Evolutionary conservation across 2,888 invertebrate genomes (phyloP).

Genomic region (Lordiphosa fenestrarum): DNA sequence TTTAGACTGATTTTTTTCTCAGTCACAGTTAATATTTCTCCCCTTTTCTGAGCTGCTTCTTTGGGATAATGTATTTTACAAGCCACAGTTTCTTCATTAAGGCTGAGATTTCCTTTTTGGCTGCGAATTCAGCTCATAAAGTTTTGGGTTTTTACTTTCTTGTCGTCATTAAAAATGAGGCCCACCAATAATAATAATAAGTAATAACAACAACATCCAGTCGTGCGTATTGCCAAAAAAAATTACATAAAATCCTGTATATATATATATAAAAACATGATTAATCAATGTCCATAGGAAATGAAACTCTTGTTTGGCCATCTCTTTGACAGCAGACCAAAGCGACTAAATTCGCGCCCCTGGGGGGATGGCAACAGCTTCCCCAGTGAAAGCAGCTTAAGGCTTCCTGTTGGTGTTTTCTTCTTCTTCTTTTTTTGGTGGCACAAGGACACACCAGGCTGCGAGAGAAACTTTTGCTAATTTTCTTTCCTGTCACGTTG

Average conservation of each 20-base stretch:
- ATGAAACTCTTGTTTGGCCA: constrained; percentile 43
- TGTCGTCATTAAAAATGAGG: constrained; percentile 53
- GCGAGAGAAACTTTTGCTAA: constrained; percentile 62
- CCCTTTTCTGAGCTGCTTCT: too few species aligned
- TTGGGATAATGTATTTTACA: too few species aligned
- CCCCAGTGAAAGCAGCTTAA: constrained; percentile 61
- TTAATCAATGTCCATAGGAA: constrained; percentile 74
- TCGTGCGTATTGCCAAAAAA: constrained; percentile 52
- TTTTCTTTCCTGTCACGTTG: constrained; percentile 76
- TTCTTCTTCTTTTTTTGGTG: too few species aligned
- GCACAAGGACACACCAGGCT: constrained; percentile 4
- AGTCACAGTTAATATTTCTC: too few species aligned
- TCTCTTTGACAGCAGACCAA: constrained; percentile 59
- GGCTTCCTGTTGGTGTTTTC: constrained; percentile 6
- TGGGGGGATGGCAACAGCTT: constrained; percentile 43
- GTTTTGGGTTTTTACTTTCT: constrained; percentile 29
- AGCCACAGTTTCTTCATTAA: too few species aligned
- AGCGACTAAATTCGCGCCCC: constrained; percentile 51
- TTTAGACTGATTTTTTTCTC: too few species aligned
- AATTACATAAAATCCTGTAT: constrained; percentile 27
- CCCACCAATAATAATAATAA: constrained; percentile 41
- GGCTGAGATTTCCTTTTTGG: background rate
- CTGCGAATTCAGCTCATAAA: constrained; percentile 4
- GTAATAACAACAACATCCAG: constrained; percentile 21
- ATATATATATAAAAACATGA: constrained; percentile 62